Percentiles rank a stretch among this genome's conserved stretches.
Conservation (phyloP, 2,888 invertebrate genomes). For the Smittia aterrima region DNA sequence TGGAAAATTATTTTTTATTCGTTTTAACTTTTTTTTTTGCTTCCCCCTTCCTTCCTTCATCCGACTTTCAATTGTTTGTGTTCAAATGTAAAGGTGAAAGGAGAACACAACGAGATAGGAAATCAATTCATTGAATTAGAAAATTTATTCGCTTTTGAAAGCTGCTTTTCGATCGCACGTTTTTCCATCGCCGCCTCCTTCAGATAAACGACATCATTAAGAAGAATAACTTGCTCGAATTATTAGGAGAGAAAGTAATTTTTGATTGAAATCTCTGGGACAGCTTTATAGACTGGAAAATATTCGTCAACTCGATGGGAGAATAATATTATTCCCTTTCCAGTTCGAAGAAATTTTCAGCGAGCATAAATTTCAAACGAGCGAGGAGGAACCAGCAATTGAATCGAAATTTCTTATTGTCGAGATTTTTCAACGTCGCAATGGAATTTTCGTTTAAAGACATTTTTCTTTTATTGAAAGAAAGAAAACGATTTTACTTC, state of each 20-base stretch:
- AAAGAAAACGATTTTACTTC: neutral
- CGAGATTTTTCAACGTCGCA: neutral
- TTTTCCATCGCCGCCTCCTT: neutral
- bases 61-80: neutral
- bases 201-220: conserved; percentile 11
- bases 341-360: neutral
- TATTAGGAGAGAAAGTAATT: neutral
- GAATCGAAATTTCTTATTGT: neutral
- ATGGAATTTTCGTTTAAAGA: neutral
- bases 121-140: conserved; percentile 24
- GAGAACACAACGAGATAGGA: neutral
- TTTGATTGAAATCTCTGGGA: neutral
- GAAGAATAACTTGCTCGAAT: neutral
- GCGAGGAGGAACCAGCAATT: neutral
- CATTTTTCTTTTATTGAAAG: neutral
- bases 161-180: neutral
- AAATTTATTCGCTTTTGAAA: conserved; percentile 8
- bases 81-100: neutral
- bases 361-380: neutral
- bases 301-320: neutral
- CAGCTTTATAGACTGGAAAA: neutral
- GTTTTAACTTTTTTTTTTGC: neutral
- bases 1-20: conserved; percentile 9
- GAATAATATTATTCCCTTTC: neutral
- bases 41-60: neutral